phyloP scores from a whole-genome alignment of 2,888 invertebrate species.

The Perizoma flavofasciatum region DNA sequence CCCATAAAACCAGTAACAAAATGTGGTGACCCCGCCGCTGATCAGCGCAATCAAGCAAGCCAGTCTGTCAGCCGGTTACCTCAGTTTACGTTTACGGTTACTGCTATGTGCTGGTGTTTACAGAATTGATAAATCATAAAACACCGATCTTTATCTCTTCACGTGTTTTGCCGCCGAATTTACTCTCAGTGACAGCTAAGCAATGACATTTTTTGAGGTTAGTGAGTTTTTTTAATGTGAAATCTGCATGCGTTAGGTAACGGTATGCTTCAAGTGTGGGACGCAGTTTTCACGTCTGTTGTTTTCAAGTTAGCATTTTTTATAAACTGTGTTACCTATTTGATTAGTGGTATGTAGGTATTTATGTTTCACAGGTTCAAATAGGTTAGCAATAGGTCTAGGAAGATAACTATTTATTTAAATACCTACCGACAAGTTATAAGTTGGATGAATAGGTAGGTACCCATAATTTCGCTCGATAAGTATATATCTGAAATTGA shows the following conservation, averaged over 20 bases:
- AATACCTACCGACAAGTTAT: too few species aligned
- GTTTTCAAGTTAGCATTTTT: constrained; percentile 22
- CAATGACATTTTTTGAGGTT: constrained; percentile 35
- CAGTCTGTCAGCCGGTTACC: constrained; percentile 44
- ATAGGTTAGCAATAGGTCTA: too few species aligned
- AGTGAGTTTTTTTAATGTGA: constrained; percentile 30
- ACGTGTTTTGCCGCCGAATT: constrained; percentile 30
- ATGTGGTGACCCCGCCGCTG: constrained; percentile 41
- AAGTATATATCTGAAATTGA: too few species aligned
- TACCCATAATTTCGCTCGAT: too few species aligned
- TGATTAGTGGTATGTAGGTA: too few species aligned
- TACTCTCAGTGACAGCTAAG: constrained; percentile 24
- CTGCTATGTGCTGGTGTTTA: constrained; percentile 41
- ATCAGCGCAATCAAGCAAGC: constrained; percentile 46
- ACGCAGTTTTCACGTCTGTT: constrained; percentile 27
- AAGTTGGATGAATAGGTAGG: too few species aligned
- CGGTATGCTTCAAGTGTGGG: constrained; percentile 32
- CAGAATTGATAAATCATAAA: constrained; percentile 7
- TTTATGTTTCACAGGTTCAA: neutral
- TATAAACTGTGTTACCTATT: neutral
- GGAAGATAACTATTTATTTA: too few species aligned
- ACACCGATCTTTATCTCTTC: constrained; percentile 31
- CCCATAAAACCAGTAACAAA: constrained; percentile 12
- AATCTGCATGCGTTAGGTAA: constrained; percentile 34
- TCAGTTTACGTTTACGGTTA: constrained; percentile 48